Evolutionary conservation across 1,140 invertebrate species (phyloP), one percentile per base, ranked within the genome.

Genomic region (Drosophila insularis): DNA sequence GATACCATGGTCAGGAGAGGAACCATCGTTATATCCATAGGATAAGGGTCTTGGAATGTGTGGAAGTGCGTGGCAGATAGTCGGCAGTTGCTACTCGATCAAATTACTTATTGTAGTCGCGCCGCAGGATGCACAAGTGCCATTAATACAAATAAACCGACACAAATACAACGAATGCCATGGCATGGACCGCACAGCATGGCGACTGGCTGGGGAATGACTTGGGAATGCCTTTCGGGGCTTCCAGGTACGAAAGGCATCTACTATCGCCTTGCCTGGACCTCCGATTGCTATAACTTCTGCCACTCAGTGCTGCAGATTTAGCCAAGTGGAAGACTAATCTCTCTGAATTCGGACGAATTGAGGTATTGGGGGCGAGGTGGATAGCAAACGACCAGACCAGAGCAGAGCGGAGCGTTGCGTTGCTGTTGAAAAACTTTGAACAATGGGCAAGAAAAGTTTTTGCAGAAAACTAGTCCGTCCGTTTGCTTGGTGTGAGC

Each of bases 291-390:
- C 82, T 76, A 86, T 87, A 86, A 89, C 75, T 86, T 79, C 79
- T 64, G 68, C 58, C 37, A 61, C 59, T 72, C 80, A 85, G 55
- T 82, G 75, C 79, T 71, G 79, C 75, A 71, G 80, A 87, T 77
- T 86, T 86, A 81, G 80, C 82, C 84, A 87, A 86, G 82, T 86
- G 84, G 82, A 86, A 86, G 82, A 86, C 84, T 86, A 87, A 86
- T 86, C 82, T 86, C 82, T 86, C 79, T 71, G 78, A 86, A 81
- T 86, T 80, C 76, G 66, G 59, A 59, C 70, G 73, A 60, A 66
- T 63, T 60, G 54, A 27, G 27, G 27, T 5, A 27, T 27, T 27
- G 27, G 27, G 27, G 27, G 0, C 5, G 27, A 27, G 53, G 50
- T 55, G 65, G 72, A 27, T 46, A 11, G 60, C 75, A 65, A 74